A percentile compares a stretch with the other conserved stretches of the same genome.
phyloP scores from a whole-genome alignment of 2,888 invertebrate species.

The Megalurothrips usitatus region DNA sequence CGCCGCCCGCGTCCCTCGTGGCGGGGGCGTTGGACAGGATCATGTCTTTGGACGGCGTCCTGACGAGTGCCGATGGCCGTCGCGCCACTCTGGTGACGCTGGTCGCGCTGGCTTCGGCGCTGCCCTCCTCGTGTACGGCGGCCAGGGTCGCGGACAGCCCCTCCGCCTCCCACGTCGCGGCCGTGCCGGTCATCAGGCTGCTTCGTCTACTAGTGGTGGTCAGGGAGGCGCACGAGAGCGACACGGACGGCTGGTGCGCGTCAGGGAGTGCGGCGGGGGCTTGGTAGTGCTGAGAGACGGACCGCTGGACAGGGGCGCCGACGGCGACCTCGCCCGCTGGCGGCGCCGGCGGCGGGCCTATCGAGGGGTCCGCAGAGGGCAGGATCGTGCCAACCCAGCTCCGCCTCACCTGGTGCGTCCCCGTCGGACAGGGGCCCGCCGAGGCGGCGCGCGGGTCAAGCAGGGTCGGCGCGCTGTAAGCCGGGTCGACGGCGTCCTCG shows the following conservation, averaged over 20 bases:
- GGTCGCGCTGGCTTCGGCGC: neutral
- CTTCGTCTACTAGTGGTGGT: neutral
- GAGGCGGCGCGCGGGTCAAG: neutral
- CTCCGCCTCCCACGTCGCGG: neutral
- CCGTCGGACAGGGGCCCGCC: neutral
- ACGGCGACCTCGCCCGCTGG: neutral
- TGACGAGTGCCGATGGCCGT: neutral
- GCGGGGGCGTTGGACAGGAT: neutral
- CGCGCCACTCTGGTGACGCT: neutral
- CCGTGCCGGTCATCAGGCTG: neutral
- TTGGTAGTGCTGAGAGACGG: neutral
- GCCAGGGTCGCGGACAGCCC: neutral
- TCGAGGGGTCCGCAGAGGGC: neutral
- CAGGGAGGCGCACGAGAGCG: too few relatives aligned
- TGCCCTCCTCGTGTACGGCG: neutral
- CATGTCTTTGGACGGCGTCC: neutral
- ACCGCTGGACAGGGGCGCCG: neutral
- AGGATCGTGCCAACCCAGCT: neutral
- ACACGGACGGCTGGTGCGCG: too few relatives aligned
- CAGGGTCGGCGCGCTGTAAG: neutral
- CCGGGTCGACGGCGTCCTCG: neutral
- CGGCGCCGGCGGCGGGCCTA: neutral
- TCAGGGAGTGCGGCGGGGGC: neutral
- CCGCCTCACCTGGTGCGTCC: neutral
- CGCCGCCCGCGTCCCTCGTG: neutral